Evolutionary conservation across 2,797 vertebrate species (phyloP), one percentile per base, ranked within the genome.

Genomic region (Tiaroga cobitis): DNA sequence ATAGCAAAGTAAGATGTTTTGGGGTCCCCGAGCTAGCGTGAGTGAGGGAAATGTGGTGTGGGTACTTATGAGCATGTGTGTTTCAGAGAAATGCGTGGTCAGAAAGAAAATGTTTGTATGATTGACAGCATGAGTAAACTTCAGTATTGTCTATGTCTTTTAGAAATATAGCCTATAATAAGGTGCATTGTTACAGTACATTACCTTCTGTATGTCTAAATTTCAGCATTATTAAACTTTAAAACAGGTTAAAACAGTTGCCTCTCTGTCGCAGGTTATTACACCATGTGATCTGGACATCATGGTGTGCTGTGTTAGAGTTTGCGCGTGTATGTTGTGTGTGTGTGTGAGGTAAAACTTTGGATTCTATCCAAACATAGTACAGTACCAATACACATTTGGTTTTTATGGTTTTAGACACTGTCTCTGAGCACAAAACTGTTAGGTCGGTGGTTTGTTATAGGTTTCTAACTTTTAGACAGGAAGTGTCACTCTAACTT

Each of bases 1-100:
- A n/a, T 11, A 96, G 96, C 97, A 90, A 93, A 96, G 95, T 72
- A 84, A 37, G 21, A 46, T 78, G 65, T n/a, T 11, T 61, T 61
- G 11, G 34, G 46, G 72, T 65, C 15, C 18, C 67, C 2, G 1
- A 11, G 19, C 5, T 37, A 16, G 26, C 39, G 8, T 46, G n/a
- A 74, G 41, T 19, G 26, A 75, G 24, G 19, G 29, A 43, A 43
- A 29, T 68, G n/a, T 16, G 3, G 5, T 29, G 59, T 54, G 43
- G 61, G 34, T n/a, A 56, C 77, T 51, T 73, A 43, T 59, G 81
- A 84, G 19, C 54, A 78, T 8, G 32, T 87, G 78, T 16, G 15
- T 81, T 34, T 70, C 29, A 39, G 75, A 65, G 32, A n/a, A 84
- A 7, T 63, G n/a, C 15, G 11, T 61, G 39, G 11, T 83, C 19